Evolutionary conservation across 2,113 vertebrate species (phyloP).

Genomic region (Rhynchopsitta pachyrhyncha): DNA sequence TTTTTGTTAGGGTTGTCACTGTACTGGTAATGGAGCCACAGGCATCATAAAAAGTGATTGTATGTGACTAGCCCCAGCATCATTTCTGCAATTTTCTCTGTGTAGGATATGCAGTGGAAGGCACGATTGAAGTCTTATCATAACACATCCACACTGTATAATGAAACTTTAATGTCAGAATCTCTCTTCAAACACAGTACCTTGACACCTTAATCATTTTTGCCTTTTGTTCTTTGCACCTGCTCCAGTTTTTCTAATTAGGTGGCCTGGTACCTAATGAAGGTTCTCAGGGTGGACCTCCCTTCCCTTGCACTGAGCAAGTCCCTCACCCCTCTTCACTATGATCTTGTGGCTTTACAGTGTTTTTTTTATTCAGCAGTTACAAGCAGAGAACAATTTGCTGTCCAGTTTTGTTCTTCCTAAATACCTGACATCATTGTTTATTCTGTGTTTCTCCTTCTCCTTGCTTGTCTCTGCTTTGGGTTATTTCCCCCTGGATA

Average conservation of each 20-base stretch:
- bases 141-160: background rate
- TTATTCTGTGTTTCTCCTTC: background rate
- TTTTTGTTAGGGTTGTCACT: background rate
- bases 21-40: background rate
- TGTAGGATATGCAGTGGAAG: background rate
- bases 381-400: background rate
- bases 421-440: background rate
- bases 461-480: background rate
- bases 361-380: background rate
- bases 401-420: background rate
- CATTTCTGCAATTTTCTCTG: background rate
- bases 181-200: background rate
- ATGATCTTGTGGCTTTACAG: background rate
- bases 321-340: background rate
- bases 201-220: background rate
- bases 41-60: background rate
- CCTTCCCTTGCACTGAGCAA: background rate
- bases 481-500: background rate
- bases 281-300: background rate
- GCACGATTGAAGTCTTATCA: background rate
- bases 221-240: background rate
- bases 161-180: conserved; percentile 4
- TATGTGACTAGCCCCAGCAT: background rate
- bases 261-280: background rate
- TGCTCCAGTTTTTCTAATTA: background rate